Evolutionary conservation across 2,113 vertebrate genomes (phyloP), one percentile per base, ranked within the genome.

Genomic region (Syngnathus typhle): DNA sequence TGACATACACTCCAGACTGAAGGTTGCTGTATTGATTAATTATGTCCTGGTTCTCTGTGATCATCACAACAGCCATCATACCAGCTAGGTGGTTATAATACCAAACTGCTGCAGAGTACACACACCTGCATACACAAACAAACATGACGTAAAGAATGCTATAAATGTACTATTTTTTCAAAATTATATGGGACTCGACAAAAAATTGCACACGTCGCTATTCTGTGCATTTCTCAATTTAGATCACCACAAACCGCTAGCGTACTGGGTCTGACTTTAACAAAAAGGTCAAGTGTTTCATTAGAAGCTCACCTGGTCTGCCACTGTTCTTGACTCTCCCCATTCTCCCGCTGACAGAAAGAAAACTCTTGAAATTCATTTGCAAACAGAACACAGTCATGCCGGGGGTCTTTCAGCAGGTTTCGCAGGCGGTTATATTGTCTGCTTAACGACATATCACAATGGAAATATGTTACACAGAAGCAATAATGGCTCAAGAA

Each of bases 61-160:
- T 94, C 95, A 99, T 94, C 77, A 99, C 92, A 2, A 99, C 69
- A 1, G 94, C 92, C 88, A 92, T 94, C 86, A 88, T 77, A n/a
- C 93, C 90, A 64, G 88, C 87, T 77, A 95, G 93, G 89, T 98
- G 97, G 70, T 93, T 89, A 38, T 94, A 91, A 82, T 98, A 99
- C 97, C 97, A 99, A 32, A 93, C 95, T 0, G 95, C 93, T 23
- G 95, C 94, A 5, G 88, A 86, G 82, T 98, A 98, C 79, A 99
- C 95, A 78, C 93, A 95, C 92, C 97, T 98, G 58, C 67, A 86
- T 82, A 77, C 54, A 84, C 74, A 68, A 39, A 73, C 19, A 67
- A 58, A 75, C 39, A 66, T 23, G 41, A 38, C 51, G 27, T 11
- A 7, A 7, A 10, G 2, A 16, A 15, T 32, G 54, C 23, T 27